phyloP scores from a whole-genome alignment of 2,888 invertebrate genomes.

The Desoria tigrina region DNA sequence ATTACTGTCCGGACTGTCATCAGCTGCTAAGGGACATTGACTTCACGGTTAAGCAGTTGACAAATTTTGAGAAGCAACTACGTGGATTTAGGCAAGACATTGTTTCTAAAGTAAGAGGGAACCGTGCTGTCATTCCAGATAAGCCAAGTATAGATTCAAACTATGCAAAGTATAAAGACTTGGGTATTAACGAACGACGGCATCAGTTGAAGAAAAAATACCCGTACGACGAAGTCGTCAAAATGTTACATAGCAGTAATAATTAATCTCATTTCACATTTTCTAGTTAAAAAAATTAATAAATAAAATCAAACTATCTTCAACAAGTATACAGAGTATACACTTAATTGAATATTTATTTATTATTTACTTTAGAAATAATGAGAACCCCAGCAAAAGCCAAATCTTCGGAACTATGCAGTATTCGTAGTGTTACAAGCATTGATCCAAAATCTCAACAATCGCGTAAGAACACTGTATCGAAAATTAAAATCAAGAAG shows the following conservation, averaged over 20 bases:
- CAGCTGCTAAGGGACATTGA: slow-evolving; percentile 15
- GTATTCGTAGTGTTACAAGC: too few species aligned
- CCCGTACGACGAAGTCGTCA: slow-evolving; percentile 22
- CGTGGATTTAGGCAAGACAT: neutral
- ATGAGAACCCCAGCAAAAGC: too few species aligned
- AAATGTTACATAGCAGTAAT: slow-evolving; percentile 25
- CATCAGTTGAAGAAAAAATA: neutral
- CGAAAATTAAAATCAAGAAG: too few species aligned
- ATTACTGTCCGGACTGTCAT: slow-evolving; percentile 16
- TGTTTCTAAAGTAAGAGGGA: neutral
- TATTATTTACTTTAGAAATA: neutral
- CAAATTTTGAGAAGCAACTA: slow-evolving; percentile 8
- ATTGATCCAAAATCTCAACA: too few species aligned
- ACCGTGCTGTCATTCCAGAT: neutral
- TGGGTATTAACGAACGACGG: too few species aligned
- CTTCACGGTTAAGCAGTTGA: slow-evolving; percentile 13
- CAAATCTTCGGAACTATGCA: too few species aligned
- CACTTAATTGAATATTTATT: neutral
- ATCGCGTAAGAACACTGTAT: too few species aligned
- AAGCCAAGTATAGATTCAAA: too few species aligned
- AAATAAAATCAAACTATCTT: too few species aligned
- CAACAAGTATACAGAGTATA: too few species aligned
- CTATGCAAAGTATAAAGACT: too few species aligned
- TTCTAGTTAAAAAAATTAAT: too few species aligned
- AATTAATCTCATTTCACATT: neutral